These are phyloP conservation scores for Platycercus adscitus DNA, from an alignment of 2,113 vertebrate species.

Conservation along the genomic window DNA sequence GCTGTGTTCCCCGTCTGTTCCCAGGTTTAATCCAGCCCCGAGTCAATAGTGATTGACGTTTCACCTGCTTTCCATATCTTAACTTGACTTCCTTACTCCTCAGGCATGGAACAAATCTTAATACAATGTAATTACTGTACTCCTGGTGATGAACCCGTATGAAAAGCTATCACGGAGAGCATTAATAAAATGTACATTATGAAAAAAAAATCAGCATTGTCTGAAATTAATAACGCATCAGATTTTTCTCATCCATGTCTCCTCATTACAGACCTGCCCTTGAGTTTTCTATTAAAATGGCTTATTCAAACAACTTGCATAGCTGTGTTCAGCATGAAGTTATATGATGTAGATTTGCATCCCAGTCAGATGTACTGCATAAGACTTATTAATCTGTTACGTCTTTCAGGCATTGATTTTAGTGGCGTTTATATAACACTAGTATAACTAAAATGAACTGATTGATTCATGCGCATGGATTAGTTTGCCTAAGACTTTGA, in stretches of 20 bases:
- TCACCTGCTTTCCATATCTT: slow-evolving; percentile 21
- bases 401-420: slow-evolving; percentile 48
- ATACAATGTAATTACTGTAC: slow-evolving; percentile 67
- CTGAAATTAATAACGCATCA: slow-evolving; percentile 49
- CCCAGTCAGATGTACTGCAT: neutral
- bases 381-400: neutral
- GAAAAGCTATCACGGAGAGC: slow-evolving; percentile 48
- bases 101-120: slow-evolving; percentile 68
- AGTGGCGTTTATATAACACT: slow-evolving; percentile 28
- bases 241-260: neutral
- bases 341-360: slow-evolving; percentile 10
- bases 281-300: slow-evolving; percentile 41
- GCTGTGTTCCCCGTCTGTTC: neutral
- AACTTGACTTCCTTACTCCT: slow-evolving; percentile 58
- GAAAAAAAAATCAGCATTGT: neutral
- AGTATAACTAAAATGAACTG: slow-evolving; percentile 51
- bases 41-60: slow-evolving; percentile 24
- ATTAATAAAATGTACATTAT: slow-evolving; percentile 69
- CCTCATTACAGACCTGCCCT: slow-evolving; percentile 5
- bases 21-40: neutral
- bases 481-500: slow-evolving; percentile 53
- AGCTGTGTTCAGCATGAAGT: neutral
- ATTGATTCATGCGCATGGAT: slow-evolving; percentile 58
- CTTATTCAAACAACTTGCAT: neutral
- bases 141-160: slow-evolving; percentile 41